A percentile compares a stretch with the other conserved stretches of the same genome.
phyloP scores from a whole-genome alignment of 2,113 vertebrate species.

The Lycaon pictus region DNA sequence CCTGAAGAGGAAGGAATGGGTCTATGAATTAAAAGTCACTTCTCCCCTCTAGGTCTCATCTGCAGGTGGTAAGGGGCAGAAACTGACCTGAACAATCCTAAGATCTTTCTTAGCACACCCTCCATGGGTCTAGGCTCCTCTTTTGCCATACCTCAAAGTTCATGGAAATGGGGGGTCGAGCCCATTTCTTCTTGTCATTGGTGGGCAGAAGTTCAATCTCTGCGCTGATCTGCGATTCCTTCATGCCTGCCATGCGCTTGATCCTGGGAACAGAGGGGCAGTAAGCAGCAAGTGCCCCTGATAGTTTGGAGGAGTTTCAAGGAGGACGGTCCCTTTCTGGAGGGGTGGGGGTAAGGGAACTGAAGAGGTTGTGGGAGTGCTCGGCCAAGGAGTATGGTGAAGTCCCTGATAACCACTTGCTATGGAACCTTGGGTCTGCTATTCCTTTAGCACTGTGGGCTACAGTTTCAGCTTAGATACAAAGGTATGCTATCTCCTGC shows the following conservation, averaged over 20 bases:
- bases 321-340: neutral
- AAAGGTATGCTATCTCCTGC: neutral
- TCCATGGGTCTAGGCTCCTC: neutral
- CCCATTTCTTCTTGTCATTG: slow-evolving; percentile 99
- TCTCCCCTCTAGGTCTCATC: neutral
- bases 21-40: slow-evolving; percentile 16
- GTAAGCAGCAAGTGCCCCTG: neutral
- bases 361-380: neutral
- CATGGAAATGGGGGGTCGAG: slow-evolving; percentile 99
- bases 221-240: slow-evolving; percentile 99
- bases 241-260: slow-evolving; percentile 99
- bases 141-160: slow-evolving; percentile 96
- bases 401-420: neutral
- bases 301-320: neutral
- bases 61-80: neutral
- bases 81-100: neutral
- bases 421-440: neutral
- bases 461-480: neutral
- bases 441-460: neutral
- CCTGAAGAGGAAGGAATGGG: neutral
- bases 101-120: neutral
- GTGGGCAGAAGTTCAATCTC: slow-evolving; percentile 99
- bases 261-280: slow-evolving; percentile 89
- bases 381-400: neutral
- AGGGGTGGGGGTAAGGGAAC: neutral